Conservation (phyloP, 2,797 vertebrate genomes). For the Notolepis coatsorum region DNA sequence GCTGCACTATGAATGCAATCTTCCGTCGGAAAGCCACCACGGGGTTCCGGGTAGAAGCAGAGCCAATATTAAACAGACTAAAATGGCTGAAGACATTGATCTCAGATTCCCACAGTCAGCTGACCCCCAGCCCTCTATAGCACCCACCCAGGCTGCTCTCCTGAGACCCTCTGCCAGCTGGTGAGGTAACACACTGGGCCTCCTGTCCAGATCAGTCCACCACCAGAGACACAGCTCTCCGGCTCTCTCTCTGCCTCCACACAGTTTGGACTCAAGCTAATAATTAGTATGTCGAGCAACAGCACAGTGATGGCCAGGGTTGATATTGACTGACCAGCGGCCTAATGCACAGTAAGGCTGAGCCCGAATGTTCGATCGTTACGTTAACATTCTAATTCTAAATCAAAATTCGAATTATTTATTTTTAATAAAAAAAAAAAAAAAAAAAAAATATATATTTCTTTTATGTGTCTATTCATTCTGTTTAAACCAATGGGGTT, state of each 20-base stretch:
- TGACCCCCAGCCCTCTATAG: constrained; percentile 16
- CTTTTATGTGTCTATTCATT: too few species aligned
- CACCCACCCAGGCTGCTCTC: constrained; percentile 12
- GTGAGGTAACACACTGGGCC: constrained; percentile 23
- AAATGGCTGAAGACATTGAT: constrained; percentile 14
- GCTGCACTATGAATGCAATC: background rate
- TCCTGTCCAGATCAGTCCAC: constrained; percentile 17
- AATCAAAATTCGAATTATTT: too few species aligned
- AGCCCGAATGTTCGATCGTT: too few species aligned
- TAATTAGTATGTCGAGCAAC: too few species aligned
- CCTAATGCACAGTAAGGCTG: too few species aligned
- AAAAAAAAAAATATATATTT: too few species aligned
- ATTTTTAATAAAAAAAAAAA: too few species aligned
- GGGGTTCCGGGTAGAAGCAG: background rate
- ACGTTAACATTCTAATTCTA: too few species aligned
- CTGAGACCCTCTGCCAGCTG: constrained; percentile 18
- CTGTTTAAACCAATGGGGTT: too few species aligned
- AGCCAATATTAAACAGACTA: background rate
- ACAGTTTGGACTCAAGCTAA: too few species aligned
- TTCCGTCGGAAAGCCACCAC: background rate
- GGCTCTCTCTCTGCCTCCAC: background rate
- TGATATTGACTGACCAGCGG: too few species aligned
- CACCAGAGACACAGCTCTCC: background rate
- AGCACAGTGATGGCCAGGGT: too few species aligned
- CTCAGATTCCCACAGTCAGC: constrained; percentile 22